These are phyloP conservation scores for Xestia sexstrigata DNA, from an alignment of 2,888 invertebrate genomes.

Conservation along the genomic window DNA sequence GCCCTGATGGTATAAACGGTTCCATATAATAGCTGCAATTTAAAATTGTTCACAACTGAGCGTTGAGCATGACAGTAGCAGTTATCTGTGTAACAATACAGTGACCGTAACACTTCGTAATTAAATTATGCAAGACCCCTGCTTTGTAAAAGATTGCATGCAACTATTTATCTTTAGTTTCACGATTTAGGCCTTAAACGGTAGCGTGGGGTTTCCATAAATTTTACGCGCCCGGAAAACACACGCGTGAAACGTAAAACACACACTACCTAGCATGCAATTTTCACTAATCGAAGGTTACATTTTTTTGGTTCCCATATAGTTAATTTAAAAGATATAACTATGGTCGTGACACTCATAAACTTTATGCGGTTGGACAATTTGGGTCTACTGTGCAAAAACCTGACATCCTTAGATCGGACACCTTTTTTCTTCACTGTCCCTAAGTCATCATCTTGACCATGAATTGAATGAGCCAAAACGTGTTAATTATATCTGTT, in stretches of 20 bases:
- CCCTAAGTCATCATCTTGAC: background rate
- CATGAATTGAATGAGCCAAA: background rate
- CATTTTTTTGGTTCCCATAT: background rate
- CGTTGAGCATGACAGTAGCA: background rate
- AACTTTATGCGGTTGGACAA: background rate
- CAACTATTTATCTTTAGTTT: background rate
- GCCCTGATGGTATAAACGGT: constrained; percentile 36
- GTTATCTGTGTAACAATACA: background rate
- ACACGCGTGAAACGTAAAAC: too few relatives aligned
- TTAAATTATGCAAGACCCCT: background rate
- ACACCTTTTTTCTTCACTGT: background rate
- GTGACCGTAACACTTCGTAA: background rate
- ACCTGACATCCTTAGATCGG: background rate
- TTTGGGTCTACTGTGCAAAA: background rate
- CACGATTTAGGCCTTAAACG: too few relatives aligned
- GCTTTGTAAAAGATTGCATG: background rate
- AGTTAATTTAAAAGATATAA: background rate
- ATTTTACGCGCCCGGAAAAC: background rate
- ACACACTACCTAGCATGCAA: too few relatives aligned
- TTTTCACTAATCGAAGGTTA: background rate
- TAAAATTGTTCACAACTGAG: background rate
- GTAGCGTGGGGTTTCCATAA: too few relatives aligned
- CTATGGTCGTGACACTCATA: background rate
- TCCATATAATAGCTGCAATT: background rate
- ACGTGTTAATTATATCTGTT: background rate